These are phyloP conservation scores for Littorina saxatilis DNA, from an alignment of 1,140 invertebrate species.

Conservation along the genomic window DNA sequence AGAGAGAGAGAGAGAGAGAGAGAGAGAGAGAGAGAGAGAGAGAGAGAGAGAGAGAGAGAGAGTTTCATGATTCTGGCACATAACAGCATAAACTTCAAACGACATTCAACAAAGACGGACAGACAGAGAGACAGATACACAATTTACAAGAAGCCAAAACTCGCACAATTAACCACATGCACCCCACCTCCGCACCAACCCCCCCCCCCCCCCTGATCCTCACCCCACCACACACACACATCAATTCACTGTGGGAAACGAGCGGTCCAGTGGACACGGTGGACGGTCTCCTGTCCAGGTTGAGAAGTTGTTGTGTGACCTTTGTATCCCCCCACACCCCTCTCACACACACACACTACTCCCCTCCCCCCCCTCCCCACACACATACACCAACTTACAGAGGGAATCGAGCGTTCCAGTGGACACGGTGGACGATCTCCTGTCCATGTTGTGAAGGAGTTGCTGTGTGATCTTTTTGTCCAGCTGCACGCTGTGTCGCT, in stretches of 20 bases:
- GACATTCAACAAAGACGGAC: not conserved
- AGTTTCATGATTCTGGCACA: not conserved
- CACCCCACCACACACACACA: not conserved
- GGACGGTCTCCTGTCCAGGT: slow-evolving; percentile 55
- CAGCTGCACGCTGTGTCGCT: slow-evolving; percentile 70
- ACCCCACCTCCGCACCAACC: not conserved
- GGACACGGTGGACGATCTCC: slow-evolving; percentile 60
- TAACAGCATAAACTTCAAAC: not conserved
- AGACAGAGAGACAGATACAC: not conserved
- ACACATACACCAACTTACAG: slow-evolving; percentile 59
- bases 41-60: not conserved
- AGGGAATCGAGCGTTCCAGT: slow-evolving; percentile 65
- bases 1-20: slow-evolving; percentile 3
- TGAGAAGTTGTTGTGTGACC: no score
- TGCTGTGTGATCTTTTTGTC: slow-evolving; percentile 69
- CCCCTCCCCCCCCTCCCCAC: not conserved
- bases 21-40: not conserved
- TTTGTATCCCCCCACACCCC: not conserved
- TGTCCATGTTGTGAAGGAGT: slow-evolving; percentile 49
- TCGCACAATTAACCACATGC: not conserved
- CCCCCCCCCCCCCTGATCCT: not conserved
- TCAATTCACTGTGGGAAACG: not conserved
- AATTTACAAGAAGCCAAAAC: not conserved
- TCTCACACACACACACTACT: not conserved
- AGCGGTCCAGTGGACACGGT: slow-evolving; percentile 49